Evolutionary conservation across 2,888 invertebrate species (phyloP), one percentile per base, ranked within the genome.

Genomic region (Tortricodes alternella): DNA sequence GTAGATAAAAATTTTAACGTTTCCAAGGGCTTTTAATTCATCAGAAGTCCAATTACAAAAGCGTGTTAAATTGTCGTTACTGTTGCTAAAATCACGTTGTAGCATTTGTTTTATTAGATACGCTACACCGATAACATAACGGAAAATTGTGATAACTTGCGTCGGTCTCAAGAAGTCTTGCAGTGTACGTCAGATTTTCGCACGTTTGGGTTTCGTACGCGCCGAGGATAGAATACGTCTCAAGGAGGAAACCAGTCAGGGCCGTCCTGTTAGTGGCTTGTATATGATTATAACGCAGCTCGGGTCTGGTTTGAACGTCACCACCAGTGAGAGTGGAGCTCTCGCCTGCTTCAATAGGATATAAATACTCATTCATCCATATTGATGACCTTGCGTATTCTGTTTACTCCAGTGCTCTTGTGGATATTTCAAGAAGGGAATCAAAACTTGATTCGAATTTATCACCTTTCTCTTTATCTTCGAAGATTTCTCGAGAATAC

Each of bases 361-460:
- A 67, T 70, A 60, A 65, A 62, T 64, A 66, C 62, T 56, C 63
- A 53, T 70, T 67, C 69, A 72, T 66, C 75, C 71, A 75, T 78
- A 75, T 73, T 62, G 66, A 60, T 68, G 76, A 77, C 86, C 87
- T 84, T 87, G 83, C 69, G 58, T 63, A 62, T 59, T 60, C 60
- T 35, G n/a, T 29, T 15, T 8, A 23, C 8, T 18, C 44, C 5
- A 23, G 39, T 13, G 13, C 23, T 37, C 18, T 38, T 21, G 32
- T 21, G 21, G 16, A 49, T 43, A 41, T 55, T 49, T 55, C 6
- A 16, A 49, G 21, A 43, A 15, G 9, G 9, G 5, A 15, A 29
- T 43, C 21, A 43, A 16, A 18, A 16, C 32, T 56, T 37, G 29
- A 23, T 41, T 41, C 2, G 16, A 16, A 18, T 18, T 34, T 46